Conservation (phyloP, 2,113 vertebrate species). For the Upupa epops region DNA sequence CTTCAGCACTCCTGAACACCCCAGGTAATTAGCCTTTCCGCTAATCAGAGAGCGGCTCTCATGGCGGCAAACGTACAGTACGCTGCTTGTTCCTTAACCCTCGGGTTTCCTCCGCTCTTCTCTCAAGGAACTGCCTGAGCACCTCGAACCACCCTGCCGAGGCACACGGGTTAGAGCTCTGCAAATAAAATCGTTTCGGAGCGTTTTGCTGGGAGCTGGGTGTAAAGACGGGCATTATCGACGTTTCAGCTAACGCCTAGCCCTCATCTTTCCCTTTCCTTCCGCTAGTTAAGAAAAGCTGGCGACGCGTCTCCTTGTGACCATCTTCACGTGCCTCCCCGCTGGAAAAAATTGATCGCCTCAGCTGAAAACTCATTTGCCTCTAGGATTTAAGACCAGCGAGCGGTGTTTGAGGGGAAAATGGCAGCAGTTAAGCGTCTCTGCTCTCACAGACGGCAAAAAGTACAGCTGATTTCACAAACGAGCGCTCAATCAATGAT, state of each 20-base stretch:
- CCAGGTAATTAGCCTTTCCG: slow-evolving; percentile 38
- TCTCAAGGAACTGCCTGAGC: background rate
- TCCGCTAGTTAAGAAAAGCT: background rate
- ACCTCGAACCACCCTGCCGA: slow-evolving; percentile 12
- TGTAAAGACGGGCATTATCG: slow-evolving; percentile 55
- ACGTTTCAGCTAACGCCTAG: background rate
- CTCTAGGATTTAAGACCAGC: slow-evolving; percentile 36
- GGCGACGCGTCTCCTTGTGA: background rate
- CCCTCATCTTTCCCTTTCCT: background rate
- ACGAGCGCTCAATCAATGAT: slow-evolving; percentile 89
- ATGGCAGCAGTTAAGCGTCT: slow-evolving; percentile 48
- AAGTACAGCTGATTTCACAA: slow-evolving; percentile 89
- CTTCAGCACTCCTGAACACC: background rate
- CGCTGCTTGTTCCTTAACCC: slow-evolving; percentile 1
- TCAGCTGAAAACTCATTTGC: slow-evolving; percentile 40
- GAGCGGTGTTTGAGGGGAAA: background rate
- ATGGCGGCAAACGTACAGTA: background rate
- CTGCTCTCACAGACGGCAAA: slow-evolving; percentile 53
- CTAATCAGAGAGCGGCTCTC: slow-evolving; percentile 2
- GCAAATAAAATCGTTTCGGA: slow-evolving; percentile 37
- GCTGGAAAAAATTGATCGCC: slow-evolving; percentile 12
- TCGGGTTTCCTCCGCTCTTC: background rate
- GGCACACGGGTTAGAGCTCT: slow-evolving; percentile 19
- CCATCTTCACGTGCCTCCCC: background rate
- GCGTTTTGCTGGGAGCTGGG: slow-evolving; percentile 42